Conservation (phyloP, 2,797 vertebrate genomes). For the Lacerta agilis region DNA sequence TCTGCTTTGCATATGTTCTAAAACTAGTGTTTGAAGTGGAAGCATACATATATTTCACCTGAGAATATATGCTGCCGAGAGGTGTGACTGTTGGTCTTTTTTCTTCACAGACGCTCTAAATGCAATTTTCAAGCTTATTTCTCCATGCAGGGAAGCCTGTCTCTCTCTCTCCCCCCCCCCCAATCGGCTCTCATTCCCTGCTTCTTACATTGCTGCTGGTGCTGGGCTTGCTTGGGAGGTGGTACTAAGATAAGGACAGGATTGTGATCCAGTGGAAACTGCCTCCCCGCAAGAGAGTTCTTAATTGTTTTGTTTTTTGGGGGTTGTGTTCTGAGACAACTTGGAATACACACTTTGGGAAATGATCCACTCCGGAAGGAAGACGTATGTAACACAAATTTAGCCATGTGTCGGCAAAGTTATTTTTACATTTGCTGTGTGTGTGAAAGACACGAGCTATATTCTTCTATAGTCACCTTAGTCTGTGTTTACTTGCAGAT, state of each 20-base stretch:
- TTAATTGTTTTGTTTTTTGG: neutral
- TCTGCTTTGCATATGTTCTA: neutral
- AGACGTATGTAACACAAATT: constrained; percentile 20
- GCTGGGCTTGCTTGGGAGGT: neutral
- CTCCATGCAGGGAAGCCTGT: neutral
- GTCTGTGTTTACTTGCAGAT: constrained; percentile 62
- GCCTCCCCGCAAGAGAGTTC: neutral
- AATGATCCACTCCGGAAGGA: neutral
- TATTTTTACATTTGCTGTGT: constrained; percentile 70
- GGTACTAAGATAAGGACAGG: neutral
- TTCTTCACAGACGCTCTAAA: neutral
- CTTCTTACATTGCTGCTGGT: neutral
- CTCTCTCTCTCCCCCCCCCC: neutral
- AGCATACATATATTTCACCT: neutral
- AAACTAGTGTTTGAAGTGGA: neutral
- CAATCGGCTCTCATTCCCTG: neutral
- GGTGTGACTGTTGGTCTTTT: neutral
- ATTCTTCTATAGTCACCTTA: constrained; percentile 68
- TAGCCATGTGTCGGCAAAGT: constrained; percentile 51
- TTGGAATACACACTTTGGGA: neutral
- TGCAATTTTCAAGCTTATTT: neutral
- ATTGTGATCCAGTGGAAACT: neutral
- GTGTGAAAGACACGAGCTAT: constrained; percentile 45
- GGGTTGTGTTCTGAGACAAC: neutral
- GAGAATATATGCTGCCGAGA: neutral